phyloP scores from a whole-genome alignment of 2,113 vertebrate genomes.

The Dasyornis broadbenti region DNA sequence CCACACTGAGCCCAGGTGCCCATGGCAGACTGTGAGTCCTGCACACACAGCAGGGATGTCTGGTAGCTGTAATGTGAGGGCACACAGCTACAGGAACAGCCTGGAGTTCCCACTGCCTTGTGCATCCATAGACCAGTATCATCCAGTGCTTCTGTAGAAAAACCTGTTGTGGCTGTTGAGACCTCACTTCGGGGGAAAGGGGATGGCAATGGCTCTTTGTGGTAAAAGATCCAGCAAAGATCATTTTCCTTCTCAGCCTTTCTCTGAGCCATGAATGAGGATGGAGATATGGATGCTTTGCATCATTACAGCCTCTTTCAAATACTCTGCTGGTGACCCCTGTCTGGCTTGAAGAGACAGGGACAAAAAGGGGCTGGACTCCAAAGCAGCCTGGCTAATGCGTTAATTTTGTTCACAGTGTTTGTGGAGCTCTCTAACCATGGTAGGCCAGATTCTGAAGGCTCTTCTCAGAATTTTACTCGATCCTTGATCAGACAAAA shows the following conservation, averaged over 20 bases:
- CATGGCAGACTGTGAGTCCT: rapidly evolving
- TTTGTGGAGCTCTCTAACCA: not conserved
- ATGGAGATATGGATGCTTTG: not conserved
- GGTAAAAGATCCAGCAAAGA: not conserved
- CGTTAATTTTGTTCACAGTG: not conserved
- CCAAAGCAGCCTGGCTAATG: not conserved
- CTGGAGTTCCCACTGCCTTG: not conserved
- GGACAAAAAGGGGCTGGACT: not conserved
- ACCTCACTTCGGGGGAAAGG: not conserved
- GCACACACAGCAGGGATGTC: not conserved
- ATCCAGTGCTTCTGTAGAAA: rapidly evolving
- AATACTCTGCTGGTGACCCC: rapidly evolving
- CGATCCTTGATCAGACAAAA: not conserved
- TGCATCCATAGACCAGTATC: not conserved
- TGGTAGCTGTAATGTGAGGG: not conserved
- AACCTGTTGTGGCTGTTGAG: not conserved
- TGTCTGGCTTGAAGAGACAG: not conserved
- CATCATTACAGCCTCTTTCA: not conserved
- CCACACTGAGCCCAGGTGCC: not conserved
- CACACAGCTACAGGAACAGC: not conserved
- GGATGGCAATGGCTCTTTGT: not conserved
- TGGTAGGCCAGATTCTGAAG: not conserved
- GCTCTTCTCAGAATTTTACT: not conserved
- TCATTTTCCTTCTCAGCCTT: not conserved
- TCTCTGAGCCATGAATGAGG: not conserved